Percentiles rank a stretch among this genome's conserved stretches.
These are phyloP conservation scores for Mormyrops attenuatus DNA, from an alignment of 2,797 vertebrate species.

Conservation along the genomic window DNA sequence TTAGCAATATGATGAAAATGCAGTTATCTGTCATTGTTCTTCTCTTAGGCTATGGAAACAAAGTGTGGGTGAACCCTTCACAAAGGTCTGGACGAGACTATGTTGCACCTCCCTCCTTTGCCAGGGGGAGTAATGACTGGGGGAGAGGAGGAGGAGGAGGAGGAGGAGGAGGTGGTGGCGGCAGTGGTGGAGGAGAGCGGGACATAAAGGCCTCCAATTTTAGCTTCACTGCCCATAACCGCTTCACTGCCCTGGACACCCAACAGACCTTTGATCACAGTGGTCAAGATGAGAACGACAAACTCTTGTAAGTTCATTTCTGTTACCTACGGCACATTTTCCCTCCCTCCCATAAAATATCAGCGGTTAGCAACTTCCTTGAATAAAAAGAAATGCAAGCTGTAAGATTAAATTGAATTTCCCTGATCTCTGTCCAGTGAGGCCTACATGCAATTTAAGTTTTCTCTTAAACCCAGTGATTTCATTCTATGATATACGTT, in stretches of 20 bases:
- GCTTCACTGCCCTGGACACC: slow-evolving; percentile 56
- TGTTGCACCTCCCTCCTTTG: slow-evolving; percentile 72
- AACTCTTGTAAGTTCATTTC: slow-evolving; percentile 69
- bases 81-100: slow-evolving; percentile 55
- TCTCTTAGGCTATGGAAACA: slow-evolving; percentile 60
- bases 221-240: slow-evolving; percentile 64
- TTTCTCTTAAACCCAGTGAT: background rate
- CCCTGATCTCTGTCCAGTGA: background rate
- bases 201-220: slow-evolving; percentile 50
- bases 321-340: background rate
- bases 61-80: slow-evolving; percentile 70
- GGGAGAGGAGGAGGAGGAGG: slow-evolving; percentile 37
- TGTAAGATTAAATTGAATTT: background rate
- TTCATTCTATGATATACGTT: background rate
- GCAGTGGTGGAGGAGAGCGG: slow-evolving; percentile 47
- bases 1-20: background rate
- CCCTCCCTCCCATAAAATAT: background rate
- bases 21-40: background rate
- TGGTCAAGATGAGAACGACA: slow-evolving; percentile 66
- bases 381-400: background rate
- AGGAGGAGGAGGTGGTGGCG: slow-evolving; percentile 30
- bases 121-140: slow-evolving; percentile 49
- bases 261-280: slow-evolving; percentile 44
- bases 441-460: background rate
- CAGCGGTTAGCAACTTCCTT: background rate